Base-by-base conservation (phyloP, 2,888 invertebrate genomes). In the Caradrina kadenii region DNA sequence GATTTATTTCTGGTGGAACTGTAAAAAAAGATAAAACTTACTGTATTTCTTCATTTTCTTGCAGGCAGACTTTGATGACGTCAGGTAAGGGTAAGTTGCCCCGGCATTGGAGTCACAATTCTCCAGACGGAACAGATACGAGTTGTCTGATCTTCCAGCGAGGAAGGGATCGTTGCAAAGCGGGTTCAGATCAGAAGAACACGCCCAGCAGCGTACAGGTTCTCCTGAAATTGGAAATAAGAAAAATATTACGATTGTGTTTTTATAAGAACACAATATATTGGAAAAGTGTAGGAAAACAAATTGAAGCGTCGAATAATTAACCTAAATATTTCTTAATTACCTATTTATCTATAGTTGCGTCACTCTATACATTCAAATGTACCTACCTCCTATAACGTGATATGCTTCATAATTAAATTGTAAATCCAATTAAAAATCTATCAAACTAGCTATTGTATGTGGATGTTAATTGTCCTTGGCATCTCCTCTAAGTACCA, bases 121-220 rank as follows among this genome's bases (percentile, higher is more conserved):
- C 83, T 96, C 95, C 62, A 96, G 83, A 8, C 93, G 89, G 88
- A 93, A 93, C 39, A 93, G 88, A 80, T 96, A 95, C 15, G 93
- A 91, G 86, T 93, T 94, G 80, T 96, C 94, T 22, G 93, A 88
- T 49, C 94, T 92, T 31, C 95, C 95, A n/a, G 96, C 95, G 86
- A 97, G 96, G 96, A 98, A 98, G 62, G 97, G 97, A 90, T 98
- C 98, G 58, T 96, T 96, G 91, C 98, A 98, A 83, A 96, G 96
- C 13, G 96, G 96, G 80, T 97, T 97, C 84, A 96, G 93, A 84
- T 97, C 97, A 2, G 98, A 97, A 0, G 97, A 97, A 86, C 98
- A 98, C 13, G 97, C 96, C 97, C 97, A 98, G 89, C 98, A 98
- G 84, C 96, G 96, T 11, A 98, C 92, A 6, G 97, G 96, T 73